Evolutionary conservation across 2,797 vertebrate genomes (phyloP), one percentile per base, ranked within the genome.

Genomic region (Diceros bicornis): DNA sequence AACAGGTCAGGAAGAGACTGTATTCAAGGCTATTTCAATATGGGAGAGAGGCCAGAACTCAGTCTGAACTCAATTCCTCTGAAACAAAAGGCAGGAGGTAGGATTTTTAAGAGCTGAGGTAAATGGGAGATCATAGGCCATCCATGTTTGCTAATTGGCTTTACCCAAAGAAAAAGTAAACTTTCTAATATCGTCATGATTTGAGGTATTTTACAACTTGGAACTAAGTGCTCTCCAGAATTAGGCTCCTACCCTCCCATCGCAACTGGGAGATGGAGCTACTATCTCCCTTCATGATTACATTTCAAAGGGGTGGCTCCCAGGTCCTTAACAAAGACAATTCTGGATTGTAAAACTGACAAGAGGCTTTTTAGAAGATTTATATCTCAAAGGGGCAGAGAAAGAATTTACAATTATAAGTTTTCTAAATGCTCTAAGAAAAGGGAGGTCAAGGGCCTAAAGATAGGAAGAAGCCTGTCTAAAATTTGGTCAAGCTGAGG

Each of bases 301-400:
- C 47, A 52, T 96, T 81, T 82, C 57, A 41, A 94, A 85, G 7
- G 4, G 2, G 64, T 64, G 44, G 7, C 23, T 64, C 25, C 47
- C 9, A 86, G 4, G 1, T 27, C 13, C 23, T 86, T 71, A 69
- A 69, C 7, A 82, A 89, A 62, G 44, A 57, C 25, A 79, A 66
- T 64, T 34, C 12, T 66, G 27, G 23, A 50, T 6, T 47, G 18
- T 41, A 69, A 68, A 81, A 64, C 52, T 71, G 50, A 37, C 14
- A 79, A 66, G 55, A 86, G 32, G 34, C 32, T 94, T 75, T 78
- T 78, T 4, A 57, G 84, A 86, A 85, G 16, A 92, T 77, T 94
- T 92, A 86, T 44, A 71, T 87, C 50, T 83, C 50, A 62, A 68
- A 79, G 18, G 2, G 34, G 34, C 1, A 64, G 3, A 82, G 7